Evolutionary conservation across 92 coral and sea anemone genomes (phyloP).

Genomic region (Phenganax subtilis): DNA sequence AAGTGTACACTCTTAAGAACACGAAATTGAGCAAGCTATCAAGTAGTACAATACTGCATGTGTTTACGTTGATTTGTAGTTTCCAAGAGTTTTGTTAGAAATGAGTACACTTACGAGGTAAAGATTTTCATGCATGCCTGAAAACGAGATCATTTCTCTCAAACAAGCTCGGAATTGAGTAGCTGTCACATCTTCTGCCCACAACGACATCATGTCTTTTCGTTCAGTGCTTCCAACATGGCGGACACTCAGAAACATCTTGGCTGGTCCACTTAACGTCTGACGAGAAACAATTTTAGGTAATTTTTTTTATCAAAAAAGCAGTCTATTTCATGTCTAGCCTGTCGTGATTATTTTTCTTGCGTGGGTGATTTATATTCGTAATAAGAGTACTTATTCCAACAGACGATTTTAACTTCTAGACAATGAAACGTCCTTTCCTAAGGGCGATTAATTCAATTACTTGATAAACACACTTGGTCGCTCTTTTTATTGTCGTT

Average conservation of each 20-base stretch:
- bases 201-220: conserved; percentile 29
- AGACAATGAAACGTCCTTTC: no score
- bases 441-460: no score
- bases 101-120: conserved; percentile 50
- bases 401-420: no score
- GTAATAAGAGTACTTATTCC: no score
- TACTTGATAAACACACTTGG: no score
- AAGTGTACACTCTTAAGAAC: no score
- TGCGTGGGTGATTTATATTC: no score
- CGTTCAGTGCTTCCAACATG: not conserved
- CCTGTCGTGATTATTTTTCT: no score
- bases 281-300: not conserved
- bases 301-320: no score
- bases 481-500: no score
- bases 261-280: not conserved
- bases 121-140: conserved; percentile 62
- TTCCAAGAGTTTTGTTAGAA: not conserved
- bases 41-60: not conserved
- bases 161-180: conserved; percentile 57
- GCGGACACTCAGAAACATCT: not conserved
- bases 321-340: no score
- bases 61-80: not conserved
- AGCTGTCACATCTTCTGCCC: conserved; percentile 64
- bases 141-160: conserved; percentile 68
- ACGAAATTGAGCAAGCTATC: no score